Conservation (phyloP, 1,140 invertebrate genomes). For the Ridgeia piscesae region DNA sequence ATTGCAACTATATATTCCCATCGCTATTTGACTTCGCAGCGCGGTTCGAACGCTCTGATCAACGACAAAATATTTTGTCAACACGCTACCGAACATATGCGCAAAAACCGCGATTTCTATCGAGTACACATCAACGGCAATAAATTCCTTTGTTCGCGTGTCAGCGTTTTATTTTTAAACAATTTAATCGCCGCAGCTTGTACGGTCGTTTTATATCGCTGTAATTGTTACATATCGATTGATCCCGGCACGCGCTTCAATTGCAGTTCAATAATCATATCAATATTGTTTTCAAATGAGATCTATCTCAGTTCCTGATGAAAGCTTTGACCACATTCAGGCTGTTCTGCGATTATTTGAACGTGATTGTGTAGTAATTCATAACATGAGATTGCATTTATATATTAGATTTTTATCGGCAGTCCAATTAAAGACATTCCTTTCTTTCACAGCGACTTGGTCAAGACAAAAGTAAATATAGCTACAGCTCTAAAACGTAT, state of each 20-base stretch:
- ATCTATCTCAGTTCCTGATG: neutral
- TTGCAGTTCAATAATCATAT: neutral
- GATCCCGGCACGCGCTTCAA: neutral
- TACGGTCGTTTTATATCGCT: neutral
- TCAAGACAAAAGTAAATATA: neutral
- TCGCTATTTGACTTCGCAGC: too few relatives aligned
- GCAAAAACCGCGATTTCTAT: neutral
- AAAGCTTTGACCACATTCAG: neutral
- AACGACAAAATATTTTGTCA: too few relatives aligned
- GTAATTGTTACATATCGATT: neutral
- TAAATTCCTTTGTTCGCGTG: neutral
- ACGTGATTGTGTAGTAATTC: neutral
- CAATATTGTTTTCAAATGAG: neutral
- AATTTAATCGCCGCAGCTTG: neutral
- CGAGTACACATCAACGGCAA: neutral
- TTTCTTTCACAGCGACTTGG: neutral
- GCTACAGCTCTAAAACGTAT: neutral
- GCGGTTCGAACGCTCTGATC: too few relatives aligned
- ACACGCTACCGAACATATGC: too few relatives aligned
- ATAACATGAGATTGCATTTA: neutral
- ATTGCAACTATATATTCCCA: too few relatives aligned
- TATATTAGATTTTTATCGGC: neutral
- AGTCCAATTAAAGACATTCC: neutral
- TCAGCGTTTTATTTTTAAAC: neutral
- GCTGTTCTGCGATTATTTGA: neutral